Evolutionary conservation across 1,140 invertebrate genomes (phyloP), one percentile per base, ranked within the genome.

Genomic region (Drosophila pallidifrons): DNA sequence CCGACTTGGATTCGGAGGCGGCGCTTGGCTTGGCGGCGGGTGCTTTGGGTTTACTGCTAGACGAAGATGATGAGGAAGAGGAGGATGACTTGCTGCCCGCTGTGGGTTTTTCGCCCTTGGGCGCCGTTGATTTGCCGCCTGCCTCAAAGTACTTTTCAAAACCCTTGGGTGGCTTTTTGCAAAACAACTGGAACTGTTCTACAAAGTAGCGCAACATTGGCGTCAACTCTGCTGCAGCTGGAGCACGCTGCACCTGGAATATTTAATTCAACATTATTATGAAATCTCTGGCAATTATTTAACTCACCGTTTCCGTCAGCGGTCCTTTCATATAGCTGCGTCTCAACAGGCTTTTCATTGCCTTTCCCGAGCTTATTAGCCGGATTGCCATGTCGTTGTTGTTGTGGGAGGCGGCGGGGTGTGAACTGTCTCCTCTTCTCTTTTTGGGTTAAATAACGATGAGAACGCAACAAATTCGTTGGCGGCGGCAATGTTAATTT

Each of bases 101-200:
- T 20, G 67, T 13, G 1, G 61, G 20, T 47, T 92, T 75, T 60
- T 72, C 79, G 94, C 92, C 54, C 72, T 91, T 67, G 1, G 75
- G 68, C 16, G 55, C 55, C 8, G 63, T 47, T 0, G 68, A 75
- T 11, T 76, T 93, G 55, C 93, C 93, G 78, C 92, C 92, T 72
- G 94, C 94, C 91, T 96, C 95, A 82, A 97, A 98, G 92, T 96
- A 98, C 83, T 98, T 98, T 92, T 98, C 98, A 93, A 98, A 98
- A 15, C 97, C 97, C 94, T 98, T 98, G 0, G 97, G 91, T 6
- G 96, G 95, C 43, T 93, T 92, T 35, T 92, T 92, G 73, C 92
- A 92, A 2, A 92, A 81, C 20, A 82, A 15, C 13, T 89, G 83
- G 13, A 92, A 52, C 47, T 91, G 79, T 54, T 81, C 77, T 30